These are phyloP conservation scores for Drosophila melanica DNA, from an alignment of 1,140 invertebrate genomes.

Conservation along the genomic window DNA sequence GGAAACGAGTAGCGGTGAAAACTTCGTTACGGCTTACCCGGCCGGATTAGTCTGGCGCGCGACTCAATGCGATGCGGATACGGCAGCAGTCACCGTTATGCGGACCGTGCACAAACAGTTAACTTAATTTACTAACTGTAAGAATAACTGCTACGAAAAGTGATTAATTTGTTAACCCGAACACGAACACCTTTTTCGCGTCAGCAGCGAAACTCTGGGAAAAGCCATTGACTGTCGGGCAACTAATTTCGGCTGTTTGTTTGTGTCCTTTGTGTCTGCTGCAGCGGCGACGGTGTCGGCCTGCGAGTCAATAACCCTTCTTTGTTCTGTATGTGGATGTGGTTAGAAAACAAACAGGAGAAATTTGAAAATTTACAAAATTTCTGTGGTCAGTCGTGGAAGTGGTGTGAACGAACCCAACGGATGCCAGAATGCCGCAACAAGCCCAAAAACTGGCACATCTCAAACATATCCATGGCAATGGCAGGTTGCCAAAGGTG, in stretches of 20 bases:
- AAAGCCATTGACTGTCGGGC: not conserved
- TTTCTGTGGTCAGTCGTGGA: conserved; percentile 7
- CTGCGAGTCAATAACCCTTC: conserved; percentile 19
- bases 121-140: not conserved
- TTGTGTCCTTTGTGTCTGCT: conserved; percentile 22
- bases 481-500: conserved; percentile 62
- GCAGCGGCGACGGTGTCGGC: not conserved
- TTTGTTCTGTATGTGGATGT: conserved; percentile 18
- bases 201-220: not conserved
- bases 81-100: conserved; percentile 26
- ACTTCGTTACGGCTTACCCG: conserved; percentile 53
- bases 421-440: conserved; percentile 57
- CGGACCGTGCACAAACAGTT: conserved; percentile 10
- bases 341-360: not conserved
- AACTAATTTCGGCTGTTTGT: not conserved
- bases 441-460: conserved; percentile 49
- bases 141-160: not conserved
- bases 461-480: conserved; percentile 58
- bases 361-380: conserved; percentile 7
- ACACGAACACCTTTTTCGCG: not conserved
- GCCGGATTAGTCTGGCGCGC: conserved; percentile 74
- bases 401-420: not conserved
- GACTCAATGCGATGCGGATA: conserved; percentile 64
- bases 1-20: too few species aligned
- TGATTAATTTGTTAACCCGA: not conserved